Base-by-base conservation (phyloP, 2,113 vertebrate species). In the Amphilophus citrinellus region DNA sequence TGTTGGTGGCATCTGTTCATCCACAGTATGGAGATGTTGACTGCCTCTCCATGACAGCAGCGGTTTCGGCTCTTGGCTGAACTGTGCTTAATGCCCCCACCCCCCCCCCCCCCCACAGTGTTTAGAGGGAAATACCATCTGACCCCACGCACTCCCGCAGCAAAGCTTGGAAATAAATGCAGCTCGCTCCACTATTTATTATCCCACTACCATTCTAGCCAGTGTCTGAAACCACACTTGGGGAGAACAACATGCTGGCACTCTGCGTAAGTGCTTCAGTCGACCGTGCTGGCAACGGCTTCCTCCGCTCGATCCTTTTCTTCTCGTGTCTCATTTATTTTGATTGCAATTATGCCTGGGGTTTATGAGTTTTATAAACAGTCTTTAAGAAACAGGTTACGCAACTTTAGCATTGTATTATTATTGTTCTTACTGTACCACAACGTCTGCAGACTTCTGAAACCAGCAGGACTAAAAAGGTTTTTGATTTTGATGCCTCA, bases 71-170 rank as follows among this genome's bases (percentile, higher is more conserved):
- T 84, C 71, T 60, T 83, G 87, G 84, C 87, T 85, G 81, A 91
- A 87, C 91, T 66, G 85, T 15, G 76, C 68, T 73, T 39, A 75
- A 82, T 53, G 58, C 83, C 89, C 90, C n/a, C n/a, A n/a, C n/a
- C n/a, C n/a, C n/a, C n/a, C n/a, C n/a, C n/a, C n/a, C 80, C 90
- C 80, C 89, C 84, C 66, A 59, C 75, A 68, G 71, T 82, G 92
- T 87, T 92, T 91, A 39, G 50, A 89, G 77, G 89, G 92, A 92
- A 90, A 93, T 88, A 80, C 88, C 91, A 92, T 79, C 79, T 82
- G 82, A 90, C 84, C 87, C 88, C 79, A 57, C 18, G 83, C 88
- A 84, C n/a, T 78, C 79, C 35, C 27, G 2, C 85, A 75, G 20
- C 77, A 88, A 18, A 76, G 88, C 81, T 89, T 87, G 82, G 87